phyloP scores from a whole-genome alignment of 2,113 vertebrate genomes.

The Percina caprodes region DNA sequence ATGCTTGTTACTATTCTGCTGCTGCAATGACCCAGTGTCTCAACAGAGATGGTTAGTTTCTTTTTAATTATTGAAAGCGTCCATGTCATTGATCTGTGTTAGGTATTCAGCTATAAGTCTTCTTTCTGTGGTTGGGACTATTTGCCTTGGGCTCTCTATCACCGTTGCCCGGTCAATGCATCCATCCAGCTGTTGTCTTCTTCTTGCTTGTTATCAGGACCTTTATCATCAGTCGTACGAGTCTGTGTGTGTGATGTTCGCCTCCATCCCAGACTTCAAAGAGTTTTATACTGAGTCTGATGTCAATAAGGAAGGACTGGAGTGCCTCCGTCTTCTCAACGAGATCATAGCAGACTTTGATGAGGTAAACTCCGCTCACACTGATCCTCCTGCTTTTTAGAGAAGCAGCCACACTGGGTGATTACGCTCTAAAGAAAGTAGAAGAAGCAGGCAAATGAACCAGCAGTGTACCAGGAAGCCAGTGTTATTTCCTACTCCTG shows the following conservation, averaged over 20 bases:
- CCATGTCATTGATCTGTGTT: slow-evolving; percentile 15
- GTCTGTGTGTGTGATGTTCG: slow-evolving; percentile 98
- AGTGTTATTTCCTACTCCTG: slow-evolving; percentile 1
- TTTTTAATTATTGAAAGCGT: slow-evolving; percentile 39
- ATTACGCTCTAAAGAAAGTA: slow-evolving; percentile 4
- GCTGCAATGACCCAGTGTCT: slow-evolving; percentile 11
- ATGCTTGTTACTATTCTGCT: slow-evolving; percentile 10
- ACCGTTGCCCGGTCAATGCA: slow-evolving; percentile 3
- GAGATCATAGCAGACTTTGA: slow-evolving; percentile 99
- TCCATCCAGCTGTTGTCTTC: slow-evolving; percentile 38
- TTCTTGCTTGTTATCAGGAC: slow-evolving; percentile 83
- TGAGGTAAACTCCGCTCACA: slow-evolving; percentile 84
- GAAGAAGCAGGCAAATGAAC: background rate
- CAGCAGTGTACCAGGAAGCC: background rate
- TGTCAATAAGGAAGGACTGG: slow-evolving; percentile 97
- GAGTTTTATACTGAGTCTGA: slow-evolving; percentile 99
- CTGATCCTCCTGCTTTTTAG: slow-evolving; percentile 43
- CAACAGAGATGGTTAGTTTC: slow-evolving; percentile 47
- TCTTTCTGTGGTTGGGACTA: background rate
- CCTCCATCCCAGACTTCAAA: slow-evolving; percentile 98
- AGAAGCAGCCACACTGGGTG: background rate
- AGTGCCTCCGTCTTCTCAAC: slow-evolving; percentile 96
- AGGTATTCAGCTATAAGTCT: slow-evolving; percentile 31
- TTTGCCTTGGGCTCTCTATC: slow-evolving; percentile 4
- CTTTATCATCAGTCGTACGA: slow-evolving; percentile 98